Evolutionary conservation across 1,140 invertebrate genomes (phyloP).

Genomic region (Drosophila cardini): DNA sequence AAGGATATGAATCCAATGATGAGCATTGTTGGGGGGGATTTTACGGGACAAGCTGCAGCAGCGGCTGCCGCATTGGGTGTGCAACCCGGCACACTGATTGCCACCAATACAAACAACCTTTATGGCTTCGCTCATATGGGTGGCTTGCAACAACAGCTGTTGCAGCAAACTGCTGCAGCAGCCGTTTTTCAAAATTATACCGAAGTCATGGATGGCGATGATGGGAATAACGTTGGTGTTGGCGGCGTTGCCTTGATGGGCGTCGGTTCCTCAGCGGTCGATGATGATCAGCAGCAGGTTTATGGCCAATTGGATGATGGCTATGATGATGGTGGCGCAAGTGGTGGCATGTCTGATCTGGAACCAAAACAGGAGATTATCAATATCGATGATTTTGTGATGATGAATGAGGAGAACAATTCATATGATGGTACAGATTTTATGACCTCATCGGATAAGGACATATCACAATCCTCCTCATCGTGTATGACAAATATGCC

Average conservation of each 20-base stretch:
- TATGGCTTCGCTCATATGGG: constrained; percentile 81
- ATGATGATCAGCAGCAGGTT: constrained; percentile 75
- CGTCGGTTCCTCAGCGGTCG: constrained; percentile 54
- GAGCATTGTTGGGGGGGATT: constrained; percentile 84
- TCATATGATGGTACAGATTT: constrained; percentile 85
- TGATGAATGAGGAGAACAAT: constrained; percentile 83
- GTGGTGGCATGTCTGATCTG: constrained; percentile 66
- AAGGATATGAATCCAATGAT: constrained; percentile 85
- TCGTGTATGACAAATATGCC: constrained; percentile 69
- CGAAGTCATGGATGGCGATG: constrained; percentile 71
- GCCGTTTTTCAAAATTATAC: constrained; percentile 76
- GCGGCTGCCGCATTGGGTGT: constrained; percentile 72
- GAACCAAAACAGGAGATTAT: constrained; percentile 83
- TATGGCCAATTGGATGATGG: constrained; percentile 74
- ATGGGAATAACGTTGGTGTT: constrained; percentile 49
- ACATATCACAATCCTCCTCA: constrained; percentile 74
- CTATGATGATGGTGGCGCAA: constrained; percentile 65
- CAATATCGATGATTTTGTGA: constrained; percentile 83
- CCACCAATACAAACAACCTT: constrained; percentile 76
- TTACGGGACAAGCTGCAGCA: constrained; percentile 75
- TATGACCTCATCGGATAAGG: constrained; percentile 78
- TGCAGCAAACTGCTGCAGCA: constrained; percentile 75
- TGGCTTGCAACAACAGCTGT: constrained; percentile 75
- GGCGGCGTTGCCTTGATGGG: constrained; percentile 55
- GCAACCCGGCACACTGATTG: constrained; percentile 73